Base-by-base conservation (phyloP, 2,113 vertebrate genomes). In the Tetrax tetrax region DNA sequence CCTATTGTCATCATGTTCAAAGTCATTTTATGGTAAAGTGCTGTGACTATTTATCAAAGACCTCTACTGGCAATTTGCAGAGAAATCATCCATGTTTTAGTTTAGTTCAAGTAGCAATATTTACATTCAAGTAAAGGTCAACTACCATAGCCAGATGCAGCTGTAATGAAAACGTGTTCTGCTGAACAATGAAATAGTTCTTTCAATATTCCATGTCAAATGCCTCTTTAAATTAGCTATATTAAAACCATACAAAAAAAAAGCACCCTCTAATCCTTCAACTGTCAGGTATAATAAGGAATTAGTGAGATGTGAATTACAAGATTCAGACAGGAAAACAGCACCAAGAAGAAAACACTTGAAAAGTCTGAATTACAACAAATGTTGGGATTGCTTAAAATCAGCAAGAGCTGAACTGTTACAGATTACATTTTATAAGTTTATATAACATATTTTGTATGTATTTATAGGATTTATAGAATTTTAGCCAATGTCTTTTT, bases 111-210 rank as follows among this genome's bases (percentile, higher is more conserved):
- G 48, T 61, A 96, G 87, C 95, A 84, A 60, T 78, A 95, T 93
- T 96, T 95, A 81, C 65, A 93, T 84, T 92, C 69, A 87, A 79
- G 72, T 78, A 94, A 96, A 97, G 95, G 89, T 96, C 90, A 96
- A 71, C 85, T 68, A 78, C 31, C 43, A 68, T 10, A 89, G 64
- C 56, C 92, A 93, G 64, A 81, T 84, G 68, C 76, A 94, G 80
- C 80, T 53, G 51, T 50, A 90, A 93, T 45, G 68, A 80, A 90
- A 93, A 95, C 0, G 21, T 74, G 29, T 88, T 86, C 76, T 74
- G n/a, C 71, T 78, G 95, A 90, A 92, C 56, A 90, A 71, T 86
- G 63, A 81, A 94, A 86, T 57, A 12, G 8, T 84, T 64, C 38
- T 94, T 81, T 71, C 65, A 33, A 59, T 79, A 90, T 83, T 93